Conservation (phyloP, 2,888 invertebrate species). For the Sphecodes monilicornis region DNA sequence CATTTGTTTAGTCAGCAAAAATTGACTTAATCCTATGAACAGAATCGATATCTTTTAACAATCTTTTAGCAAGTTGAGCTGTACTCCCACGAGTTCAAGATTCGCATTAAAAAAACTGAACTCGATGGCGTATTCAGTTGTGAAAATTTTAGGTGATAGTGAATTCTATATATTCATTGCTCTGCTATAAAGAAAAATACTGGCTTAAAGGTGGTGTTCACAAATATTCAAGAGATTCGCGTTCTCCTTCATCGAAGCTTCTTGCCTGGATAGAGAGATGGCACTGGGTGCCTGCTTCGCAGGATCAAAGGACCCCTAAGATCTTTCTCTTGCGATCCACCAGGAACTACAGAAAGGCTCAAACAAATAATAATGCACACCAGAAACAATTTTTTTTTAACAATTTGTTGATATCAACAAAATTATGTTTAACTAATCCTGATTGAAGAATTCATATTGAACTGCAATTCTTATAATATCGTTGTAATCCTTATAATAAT, state of each 20-base stretch:
- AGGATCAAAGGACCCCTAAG: slow-evolving; percentile 6
- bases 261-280: slow-evolving; percentile 72
- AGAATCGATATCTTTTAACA: too few species aligned
- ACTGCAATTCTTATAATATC: too few species aligned
- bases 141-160: not conserved
- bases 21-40: too few species aligned
- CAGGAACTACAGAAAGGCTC: too few species aligned
- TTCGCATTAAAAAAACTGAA: not conserved
- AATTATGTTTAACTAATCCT: not conserved
- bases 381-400: too few species aligned
- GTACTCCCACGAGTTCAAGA: not conserved
- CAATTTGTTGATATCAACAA: too few species aligned
- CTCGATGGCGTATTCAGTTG: not conserved
- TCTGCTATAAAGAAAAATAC: not conserved
- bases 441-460: not conserved
- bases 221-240: slow-evolving; percentile 25
- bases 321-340: slow-evolving; percentile 31
- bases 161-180: not conserved
- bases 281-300: slow-evolving; percentile 71
- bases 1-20: not conserved
- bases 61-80: too few species aligned
- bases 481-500: too few species aligned
- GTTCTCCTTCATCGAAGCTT: slow-evolving; percentile 53
- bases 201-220: slow-evolving; percentile 10
- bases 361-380: not conserved